Conservation (phyloP, 2,113 vertebrate genomes). For the Nansenia antarctica region DNA sequence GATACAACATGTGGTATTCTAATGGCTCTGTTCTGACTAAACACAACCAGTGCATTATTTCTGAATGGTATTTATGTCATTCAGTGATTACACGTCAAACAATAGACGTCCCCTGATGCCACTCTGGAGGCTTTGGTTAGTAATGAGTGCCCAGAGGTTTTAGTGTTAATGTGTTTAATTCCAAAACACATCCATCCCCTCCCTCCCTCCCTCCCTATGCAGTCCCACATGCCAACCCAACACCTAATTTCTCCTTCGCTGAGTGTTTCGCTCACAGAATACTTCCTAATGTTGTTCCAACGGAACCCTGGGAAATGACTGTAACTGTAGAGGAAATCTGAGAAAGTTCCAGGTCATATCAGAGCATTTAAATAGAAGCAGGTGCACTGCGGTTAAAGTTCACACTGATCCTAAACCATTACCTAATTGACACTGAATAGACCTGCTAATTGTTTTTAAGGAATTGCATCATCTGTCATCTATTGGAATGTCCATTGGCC, state of each 20-base stretch:
- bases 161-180: neutral
- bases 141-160: too few species aligned
- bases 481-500: neutral
- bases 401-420: neutral
- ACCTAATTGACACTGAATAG: conserved; percentile 15
- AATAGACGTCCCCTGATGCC: too few species aligned
- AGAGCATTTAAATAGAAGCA: conserved; percentile 23
- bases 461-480: conserved; percentile 1
- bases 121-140: too few species aligned
- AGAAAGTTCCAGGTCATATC: neutral
- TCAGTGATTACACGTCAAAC: too few species aligned
- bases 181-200: too few species aligned
- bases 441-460: conserved; percentile 3
- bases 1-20: too few species aligned
- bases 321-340: neutral
- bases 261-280: conserved; percentile 3
- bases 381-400: too few species aligned
- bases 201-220: too few species aligned
- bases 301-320: neutral
- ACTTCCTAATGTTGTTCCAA: conserved; percentile 16
- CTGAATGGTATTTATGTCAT: too few species aligned
- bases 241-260: neutral
- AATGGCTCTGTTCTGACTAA: too few species aligned
- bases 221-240: neutral
- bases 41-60: too few species aligned